Conservation (phyloP, 1,140 invertebrate genomes). For the Ceratosolen fusciceps region DNA sequence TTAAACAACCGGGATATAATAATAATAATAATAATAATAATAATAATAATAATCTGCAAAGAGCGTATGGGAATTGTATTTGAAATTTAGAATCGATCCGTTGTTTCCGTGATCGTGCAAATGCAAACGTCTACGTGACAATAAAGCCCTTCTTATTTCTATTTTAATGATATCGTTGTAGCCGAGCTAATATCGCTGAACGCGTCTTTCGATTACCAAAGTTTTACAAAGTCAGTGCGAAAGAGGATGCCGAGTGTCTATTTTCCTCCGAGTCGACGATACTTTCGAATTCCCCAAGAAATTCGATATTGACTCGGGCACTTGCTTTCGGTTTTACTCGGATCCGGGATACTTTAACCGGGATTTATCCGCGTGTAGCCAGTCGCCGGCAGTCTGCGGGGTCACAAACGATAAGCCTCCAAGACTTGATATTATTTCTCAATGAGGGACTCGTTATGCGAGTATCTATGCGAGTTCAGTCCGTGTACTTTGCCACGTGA, state of each 20-base stretch:
- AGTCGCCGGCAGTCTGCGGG: constrained; percentile 60
- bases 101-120: no score
- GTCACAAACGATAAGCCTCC: constrained; percentile 36
- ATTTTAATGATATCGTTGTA: constrained; percentile 1
- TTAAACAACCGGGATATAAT: no score
- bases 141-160: no score
- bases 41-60: no score
- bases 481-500: no score
- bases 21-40: no score
- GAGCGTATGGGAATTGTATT: no score
- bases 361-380: constrained; percentile 77
- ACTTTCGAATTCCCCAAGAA: constrained; percentile 82
- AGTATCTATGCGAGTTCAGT: no score
- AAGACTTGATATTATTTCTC: background rate
- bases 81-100: no score
- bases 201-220: constrained; percentile 83
- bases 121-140: background rate
- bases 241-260: constrained; percentile 83
- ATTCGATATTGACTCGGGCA: constrained; percentile 88
- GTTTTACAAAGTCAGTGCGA: constrained; percentile 84
- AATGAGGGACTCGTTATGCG: background rate
- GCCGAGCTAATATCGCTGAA: constrained; percentile 79
- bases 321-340: constrained; percentile 73
- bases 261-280: constrained; percentile 77
- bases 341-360: constrained; percentile 79